Evolutionary conservation across 2,797 vertebrate genomes (phyloP).

Genomic region (Brachyrhaphis roseni): DNA sequence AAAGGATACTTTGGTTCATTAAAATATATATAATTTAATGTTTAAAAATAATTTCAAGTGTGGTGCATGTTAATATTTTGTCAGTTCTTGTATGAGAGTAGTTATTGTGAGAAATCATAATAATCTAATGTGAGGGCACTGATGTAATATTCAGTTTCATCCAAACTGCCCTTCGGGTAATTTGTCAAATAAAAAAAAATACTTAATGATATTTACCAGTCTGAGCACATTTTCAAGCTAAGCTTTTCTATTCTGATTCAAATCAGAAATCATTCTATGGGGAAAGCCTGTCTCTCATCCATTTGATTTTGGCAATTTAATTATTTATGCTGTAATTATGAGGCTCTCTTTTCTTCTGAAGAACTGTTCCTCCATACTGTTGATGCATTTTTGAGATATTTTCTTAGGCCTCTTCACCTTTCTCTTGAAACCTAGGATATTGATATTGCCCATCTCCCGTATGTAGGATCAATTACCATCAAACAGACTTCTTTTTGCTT

Average conservation of each 20-base stretch:
- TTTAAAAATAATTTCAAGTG: slow-evolving; percentile 10
- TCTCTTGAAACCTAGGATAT: slow-evolving; percentile 60
- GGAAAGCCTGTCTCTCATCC: slow-evolving; percentile 38
- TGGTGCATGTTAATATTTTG: background rate
- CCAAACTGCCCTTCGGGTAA: slow-evolving; percentile 2
- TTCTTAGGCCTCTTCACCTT: slow-evolving; percentile 38
- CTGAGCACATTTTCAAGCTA: slow-evolving; percentile 35
- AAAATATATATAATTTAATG: background rate
- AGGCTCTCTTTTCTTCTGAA: slow-evolving; percentile 40
- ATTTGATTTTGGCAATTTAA: slow-evolving; percentile 54
- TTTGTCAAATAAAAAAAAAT: background rate
- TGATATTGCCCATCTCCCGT: slow-evolving; percentile 1
- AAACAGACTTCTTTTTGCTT: slow-evolving; percentile 4
- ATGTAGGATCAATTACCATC: slow-evolving; percentile 14
- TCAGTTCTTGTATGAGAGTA: too few relatives aligned
- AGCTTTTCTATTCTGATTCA: slow-evolving; percentile 12
- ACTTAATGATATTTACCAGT: slow-evolving; percentile 23
- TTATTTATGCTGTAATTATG: slow-evolving; percentile 59
- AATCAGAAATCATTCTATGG: slow-evolving; percentile 20
- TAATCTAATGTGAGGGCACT: background rate
- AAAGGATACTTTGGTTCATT: background rate
- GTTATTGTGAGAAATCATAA: slow-evolving; percentile 13
- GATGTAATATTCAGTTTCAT: slow-evolving; percentile 19
- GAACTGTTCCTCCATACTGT: slow-evolving; percentile 31
- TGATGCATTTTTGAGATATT: slow-evolving; percentile 52